A percentile compares a stretch with the other conserved stretches of the same genome.
These are phyloP conservation scores for Anolis carolinensis DNA, from an alignment of 2,113 vertebrate species.

Conservation along the genomic window DNA sequence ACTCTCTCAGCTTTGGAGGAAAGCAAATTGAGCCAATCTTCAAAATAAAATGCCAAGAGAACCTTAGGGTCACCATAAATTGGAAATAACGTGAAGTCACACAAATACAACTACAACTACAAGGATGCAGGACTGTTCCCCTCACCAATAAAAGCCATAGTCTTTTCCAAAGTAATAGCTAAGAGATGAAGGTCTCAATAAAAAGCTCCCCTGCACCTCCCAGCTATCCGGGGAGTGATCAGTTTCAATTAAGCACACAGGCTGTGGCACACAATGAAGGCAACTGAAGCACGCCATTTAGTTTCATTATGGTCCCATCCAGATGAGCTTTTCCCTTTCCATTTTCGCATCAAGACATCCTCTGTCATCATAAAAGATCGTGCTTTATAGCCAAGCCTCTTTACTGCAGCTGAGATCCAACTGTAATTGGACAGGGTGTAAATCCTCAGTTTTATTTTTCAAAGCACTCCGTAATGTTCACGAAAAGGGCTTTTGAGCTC, in stretches of 20 bases:
- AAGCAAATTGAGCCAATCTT: no score
- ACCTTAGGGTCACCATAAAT: no score
- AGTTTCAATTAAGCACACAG: constrained; percentile 67
- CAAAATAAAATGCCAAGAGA: no score
- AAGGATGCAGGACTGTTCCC: constrained; percentile 21
- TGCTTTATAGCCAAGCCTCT: rapidly evolving
- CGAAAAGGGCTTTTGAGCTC: constrained; percentile 13
- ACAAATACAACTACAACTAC: no score
- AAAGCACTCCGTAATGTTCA: neutral
- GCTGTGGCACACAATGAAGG: constrained; percentile 32
- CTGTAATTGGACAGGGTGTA: neutral
- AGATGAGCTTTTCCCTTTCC: constrained; percentile 42
- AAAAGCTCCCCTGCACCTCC: constrained; percentile 55
- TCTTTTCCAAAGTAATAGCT: constrained; percentile 57
- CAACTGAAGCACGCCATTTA: constrained; percentile 43
- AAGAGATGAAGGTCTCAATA: constrained; percentile 55
- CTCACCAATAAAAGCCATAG: constrained; percentile 56
- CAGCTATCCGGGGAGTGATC: constrained; percentile 51
- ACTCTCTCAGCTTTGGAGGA: no score
- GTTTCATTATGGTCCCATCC: constrained; percentile 5
- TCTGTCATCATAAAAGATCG: rapidly evolving
- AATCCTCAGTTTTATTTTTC: neutral
- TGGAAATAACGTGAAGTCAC: no score
- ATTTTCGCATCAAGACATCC: neutral
- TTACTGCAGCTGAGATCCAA: neutral